phyloP scores from a whole-genome alignment of 2,888 invertebrate genomes.

The Habroteleia sp. region DNA sequence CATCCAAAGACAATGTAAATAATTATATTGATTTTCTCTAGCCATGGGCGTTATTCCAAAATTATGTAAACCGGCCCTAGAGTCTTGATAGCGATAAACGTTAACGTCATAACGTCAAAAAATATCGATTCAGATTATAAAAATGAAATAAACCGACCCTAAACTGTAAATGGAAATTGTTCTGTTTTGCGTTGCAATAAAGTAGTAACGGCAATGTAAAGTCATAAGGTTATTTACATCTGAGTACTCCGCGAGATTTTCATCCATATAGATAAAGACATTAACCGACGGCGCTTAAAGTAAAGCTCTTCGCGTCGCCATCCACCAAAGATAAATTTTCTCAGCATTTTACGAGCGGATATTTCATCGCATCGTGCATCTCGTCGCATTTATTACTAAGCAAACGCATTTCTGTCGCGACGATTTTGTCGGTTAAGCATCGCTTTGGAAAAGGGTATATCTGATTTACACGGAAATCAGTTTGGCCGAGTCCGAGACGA shows the following conservation, averaged over 20 bases:
- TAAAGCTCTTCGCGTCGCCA: slow-evolving; percentile 55
- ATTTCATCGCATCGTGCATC: slow-evolving; percentile 56
- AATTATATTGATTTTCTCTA: no score
- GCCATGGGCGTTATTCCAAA: no score
- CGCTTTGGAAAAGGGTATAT: slow-evolving; percentile 52
- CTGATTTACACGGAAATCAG: slow-evolving; percentile 60
- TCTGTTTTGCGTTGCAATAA: slow-evolving; percentile 52
- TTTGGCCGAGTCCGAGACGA: slow-evolving; percentile 38
- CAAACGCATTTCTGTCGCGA: slow-evolving; percentile 57
- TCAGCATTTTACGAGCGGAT: slow-evolving; percentile 58
- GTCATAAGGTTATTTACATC: slow-evolving; percentile 63
- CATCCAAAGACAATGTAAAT: no score
- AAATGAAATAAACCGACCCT: slow-evolving; percentile 42
- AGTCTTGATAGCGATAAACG: slow-evolving; percentile 32
- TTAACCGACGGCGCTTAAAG: slow-evolving; percentile 61
- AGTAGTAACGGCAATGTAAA: slow-evolving; percentile 57
- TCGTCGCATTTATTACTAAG: slow-evolving; percentile 57
- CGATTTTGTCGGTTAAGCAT: slow-evolving; percentile 55
- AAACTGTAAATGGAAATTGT: slow-evolving; percentile 35
- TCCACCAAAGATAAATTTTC: slow-evolving; percentile 58
- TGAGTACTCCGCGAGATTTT: slow-evolving; percentile 58
- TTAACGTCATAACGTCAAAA: slow-evolving; percentile 18
- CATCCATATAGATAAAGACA: slow-evolving; percentile 63
- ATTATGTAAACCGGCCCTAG: no score
- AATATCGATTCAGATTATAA: slow-evolving; percentile 42